phyloP scores from a whole-genome alignment of 2,113 vertebrate species.

The Podarcis cretensis region DNA sequence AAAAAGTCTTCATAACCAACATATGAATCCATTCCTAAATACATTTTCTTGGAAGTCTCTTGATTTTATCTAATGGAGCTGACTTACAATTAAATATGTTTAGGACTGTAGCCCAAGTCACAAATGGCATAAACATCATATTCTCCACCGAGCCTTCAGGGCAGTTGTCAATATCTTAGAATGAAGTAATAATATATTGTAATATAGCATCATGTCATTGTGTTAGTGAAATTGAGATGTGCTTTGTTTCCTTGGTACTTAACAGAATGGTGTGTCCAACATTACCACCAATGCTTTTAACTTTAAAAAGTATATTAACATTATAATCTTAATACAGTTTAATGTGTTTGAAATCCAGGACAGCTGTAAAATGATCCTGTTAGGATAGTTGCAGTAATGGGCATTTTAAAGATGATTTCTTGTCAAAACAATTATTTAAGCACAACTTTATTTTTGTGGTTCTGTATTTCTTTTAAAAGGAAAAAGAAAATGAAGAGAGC shows the following conservation, averaged over 20 bases:
- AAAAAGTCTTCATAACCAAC: not conserved
- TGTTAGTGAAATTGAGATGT: not conserved
- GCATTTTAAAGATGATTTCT: not conserved
- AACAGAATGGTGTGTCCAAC: too few relatives aligned
- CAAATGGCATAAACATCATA: not conserved
- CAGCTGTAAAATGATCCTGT: not conserved
- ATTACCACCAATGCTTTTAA: not conserved
- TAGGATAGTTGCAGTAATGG: not conserved
- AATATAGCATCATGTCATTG: not conserved
- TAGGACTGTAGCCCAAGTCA: not conserved
- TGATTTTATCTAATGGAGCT: not conserved
- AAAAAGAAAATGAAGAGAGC: not conserved
- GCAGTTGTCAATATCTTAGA: not conserved
- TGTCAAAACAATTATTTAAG: not conserved
- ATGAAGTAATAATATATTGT: not conserved
- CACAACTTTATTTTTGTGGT: not conserved
- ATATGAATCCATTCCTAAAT: not conserved
- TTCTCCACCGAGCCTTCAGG: not conserved
- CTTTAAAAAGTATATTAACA: not conserved
- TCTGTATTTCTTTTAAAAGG: not conserved
- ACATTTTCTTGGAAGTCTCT: not conserved
- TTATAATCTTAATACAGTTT: not conserved
- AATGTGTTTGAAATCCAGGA: not conserved
- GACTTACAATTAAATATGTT: not conserved
- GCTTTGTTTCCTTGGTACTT: not conserved